Base-by-base conservation (phyloP, 2,797 vertebrate species). In the Prionace glauca region DNA sequence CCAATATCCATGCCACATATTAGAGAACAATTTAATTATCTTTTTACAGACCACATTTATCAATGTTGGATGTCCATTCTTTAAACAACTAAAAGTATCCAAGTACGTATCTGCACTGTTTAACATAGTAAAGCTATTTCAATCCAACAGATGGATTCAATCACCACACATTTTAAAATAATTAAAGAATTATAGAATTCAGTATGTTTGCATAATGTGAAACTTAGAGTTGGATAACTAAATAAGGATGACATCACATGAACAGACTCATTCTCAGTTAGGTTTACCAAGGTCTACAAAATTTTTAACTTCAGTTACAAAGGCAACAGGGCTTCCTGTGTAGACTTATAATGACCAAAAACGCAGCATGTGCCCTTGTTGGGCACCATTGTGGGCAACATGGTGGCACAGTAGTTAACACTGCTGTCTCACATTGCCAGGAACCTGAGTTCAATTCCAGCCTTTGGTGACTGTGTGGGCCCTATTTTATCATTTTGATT, bases 11-110 rank as follows among this genome's bases (percentile, higher is more conserved):
- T 95, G 29, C 18, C 20, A 65, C 79, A 67, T 65, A 41, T 95
- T 41, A 84, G 32, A 24, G 90, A 92, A 69, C 20, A 92, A n/a
- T 62, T 90, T 90, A n/a, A 41, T 20, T 69, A 10, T 87, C n/a
- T 81, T 81, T 41, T 67, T 95, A 32, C 65, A 95, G 95, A 41
- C 56, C 62, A 79, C 32, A 41, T 71, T 36, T 60, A 14, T 95
- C 9, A 41, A 10, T 16, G 9, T 95, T 24, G 95, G 95, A 36
- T 95, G 95, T 20, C 95, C 95, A 86, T 79, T 32, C 65, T 12
- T 20, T 86, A 95, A 95, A 95, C n/a, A 95, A 22, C 60, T 95
- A 65, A 65, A n/a, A 71, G 41, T 95, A 41, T 79, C 32, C 60
- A 95, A 87, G 95, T 95, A 95, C 69, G 84, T 95, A 14, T 45